These are phyloP conservation scores for Amazona guildingii DNA, from an alignment of 2,113 vertebrate species.

Conservation along the genomic window DNA sequence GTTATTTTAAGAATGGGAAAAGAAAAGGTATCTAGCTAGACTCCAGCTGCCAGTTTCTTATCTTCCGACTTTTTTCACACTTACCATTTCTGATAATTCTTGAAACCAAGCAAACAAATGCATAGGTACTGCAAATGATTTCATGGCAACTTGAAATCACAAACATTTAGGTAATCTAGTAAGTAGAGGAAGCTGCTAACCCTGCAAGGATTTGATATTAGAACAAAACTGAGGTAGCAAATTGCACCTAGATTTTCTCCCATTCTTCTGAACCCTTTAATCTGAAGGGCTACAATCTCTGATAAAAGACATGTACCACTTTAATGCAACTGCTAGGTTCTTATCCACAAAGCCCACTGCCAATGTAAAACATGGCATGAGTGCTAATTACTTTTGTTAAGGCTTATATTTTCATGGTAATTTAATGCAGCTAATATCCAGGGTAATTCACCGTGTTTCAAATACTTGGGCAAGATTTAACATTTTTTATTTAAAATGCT, in stretches of 20 bases:
- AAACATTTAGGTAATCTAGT: fast-evolving
- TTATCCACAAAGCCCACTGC: slow-evolving; percentile 1
- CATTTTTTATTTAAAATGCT: background rate
- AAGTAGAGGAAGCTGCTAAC: background rate
- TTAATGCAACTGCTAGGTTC: background rate
- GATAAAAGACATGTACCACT: background rate
- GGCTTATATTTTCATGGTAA: background rate
- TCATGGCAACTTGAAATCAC: background rate
- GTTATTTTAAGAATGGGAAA: background rate
- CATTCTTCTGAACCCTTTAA: slow-evolving; percentile 16
- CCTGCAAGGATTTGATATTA: background rate
- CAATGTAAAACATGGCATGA: background rate
- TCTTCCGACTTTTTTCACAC: background rate
- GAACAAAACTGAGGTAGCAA: background rate
- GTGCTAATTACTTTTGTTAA: slow-evolving; percentile 35
- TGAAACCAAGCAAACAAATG: background rate
- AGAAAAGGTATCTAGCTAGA: background rate
- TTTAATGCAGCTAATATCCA: background rate
- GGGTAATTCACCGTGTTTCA: background rate
- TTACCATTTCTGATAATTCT: background rate
- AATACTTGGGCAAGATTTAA: background rate
- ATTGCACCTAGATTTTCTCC: background rate
- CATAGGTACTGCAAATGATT: background rate
- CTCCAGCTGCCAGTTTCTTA: background rate
- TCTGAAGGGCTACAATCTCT: background rate